Percentiles rank a stretch among this genome's conserved stretches.
Evolutionary conservation across 2,113 vertebrate genomes (phyloP).

Genomic region (Callipepla californica): DNA sequence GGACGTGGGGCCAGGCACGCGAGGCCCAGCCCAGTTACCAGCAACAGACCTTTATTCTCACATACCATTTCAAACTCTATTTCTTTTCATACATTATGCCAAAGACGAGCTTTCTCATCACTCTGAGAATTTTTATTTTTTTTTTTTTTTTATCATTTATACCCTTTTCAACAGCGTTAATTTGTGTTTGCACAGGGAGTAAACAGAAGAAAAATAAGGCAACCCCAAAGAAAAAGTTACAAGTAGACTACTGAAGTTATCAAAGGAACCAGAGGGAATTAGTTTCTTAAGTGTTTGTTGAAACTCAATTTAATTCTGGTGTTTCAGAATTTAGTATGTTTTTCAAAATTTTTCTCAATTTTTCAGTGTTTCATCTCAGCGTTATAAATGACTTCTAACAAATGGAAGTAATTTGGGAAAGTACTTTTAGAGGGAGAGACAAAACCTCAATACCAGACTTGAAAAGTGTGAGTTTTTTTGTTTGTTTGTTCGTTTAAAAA

Average conservation of each 20-base stretch:
- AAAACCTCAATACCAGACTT: neutral
- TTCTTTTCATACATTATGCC: neutral
- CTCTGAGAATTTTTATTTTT: neutral
- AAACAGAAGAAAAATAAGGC: neutral
- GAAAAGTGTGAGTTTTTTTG: rapidly evolving
- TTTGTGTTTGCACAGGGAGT: neutral
- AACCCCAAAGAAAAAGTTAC: neutral
- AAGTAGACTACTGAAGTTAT: neutral
- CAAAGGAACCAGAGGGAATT: neutral
- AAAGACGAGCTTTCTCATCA: neutral
- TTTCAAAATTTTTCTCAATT: neutral
- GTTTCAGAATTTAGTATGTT: rapidly evolving
- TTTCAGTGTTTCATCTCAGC: neutral
- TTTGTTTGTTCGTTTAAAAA: neutral
- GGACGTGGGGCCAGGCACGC: neutral
- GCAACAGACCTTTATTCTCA: neutral
- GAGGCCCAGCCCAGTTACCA: neutral
- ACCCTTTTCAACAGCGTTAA: neutral
- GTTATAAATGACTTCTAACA: neutral
- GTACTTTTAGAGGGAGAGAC: neutral
- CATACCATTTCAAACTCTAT: rapidly evolving
- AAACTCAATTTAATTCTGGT: neutral
- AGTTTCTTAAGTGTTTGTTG: neutral
- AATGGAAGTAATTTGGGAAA: neutral
- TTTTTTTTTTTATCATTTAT: neutral